Conservation (phyloP, 2,797 vertebrate species). For the Lepus townsendii region DNA sequence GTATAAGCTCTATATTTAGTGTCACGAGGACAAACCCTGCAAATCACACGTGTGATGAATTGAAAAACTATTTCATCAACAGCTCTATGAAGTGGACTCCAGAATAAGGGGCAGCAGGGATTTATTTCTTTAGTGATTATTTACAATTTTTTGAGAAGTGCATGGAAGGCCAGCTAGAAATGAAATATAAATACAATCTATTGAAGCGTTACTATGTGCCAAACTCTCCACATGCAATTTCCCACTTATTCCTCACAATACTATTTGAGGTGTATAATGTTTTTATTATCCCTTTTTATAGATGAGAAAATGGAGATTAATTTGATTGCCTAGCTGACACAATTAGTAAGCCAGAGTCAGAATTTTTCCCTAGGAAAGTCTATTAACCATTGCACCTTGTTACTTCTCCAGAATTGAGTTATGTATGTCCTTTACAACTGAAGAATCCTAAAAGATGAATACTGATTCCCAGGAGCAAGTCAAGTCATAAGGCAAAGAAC, state of each 20-base stretch:
- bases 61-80: neutral
- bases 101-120: neutral
- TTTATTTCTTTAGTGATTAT: constrained; percentile 12
- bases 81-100: neutral
- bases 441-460: constrained; percentile 25
- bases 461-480: constrained; percentile 5
- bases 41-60: neutral
- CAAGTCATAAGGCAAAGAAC: neutral
- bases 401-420: neutral
- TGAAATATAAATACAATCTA: constrained; percentile 44
- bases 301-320: constrained; percentile 1
- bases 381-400: neutral
- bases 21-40: neutral
- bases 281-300: constrained; percentile 37
- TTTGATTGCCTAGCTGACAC: neutral
- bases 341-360: constrained; percentile 42
- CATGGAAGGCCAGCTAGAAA: neutral
- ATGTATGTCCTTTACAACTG: neutral
- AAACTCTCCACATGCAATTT: neutral
- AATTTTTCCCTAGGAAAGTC: neutral
- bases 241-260: neutral
- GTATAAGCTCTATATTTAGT: neutral
- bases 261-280: neutral
- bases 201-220: neutral
- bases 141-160: neutral